Percentiles rank a stretch among this genome's conserved stretches.
These are phyloP conservation scores for Chelidonichthys spinosus DNA, from an alignment of 2,797 vertebrate genomes.

Conservation along the genomic window DNA sequence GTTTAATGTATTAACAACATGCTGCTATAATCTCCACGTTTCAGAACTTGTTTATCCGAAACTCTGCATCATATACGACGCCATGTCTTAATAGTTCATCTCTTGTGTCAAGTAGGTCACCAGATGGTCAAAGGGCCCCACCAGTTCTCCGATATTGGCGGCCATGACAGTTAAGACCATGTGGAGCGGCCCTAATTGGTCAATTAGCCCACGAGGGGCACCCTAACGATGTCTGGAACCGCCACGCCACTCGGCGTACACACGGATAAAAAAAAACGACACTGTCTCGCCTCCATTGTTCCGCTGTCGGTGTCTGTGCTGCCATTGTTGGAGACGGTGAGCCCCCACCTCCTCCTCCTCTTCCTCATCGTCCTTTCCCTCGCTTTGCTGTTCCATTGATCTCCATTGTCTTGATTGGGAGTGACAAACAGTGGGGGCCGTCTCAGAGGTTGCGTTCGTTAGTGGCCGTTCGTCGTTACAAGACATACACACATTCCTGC, in stretches of 20 bases:
- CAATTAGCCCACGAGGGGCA: slow-evolving; percentile 55
- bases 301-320: slow-evolving; percentile 40
- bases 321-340: slow-evolving; percentile 53
- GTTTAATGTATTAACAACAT: background rate
- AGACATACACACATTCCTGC: slow-evolving; percentile 51
- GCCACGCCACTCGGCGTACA: slow-evolving; percentile 30
- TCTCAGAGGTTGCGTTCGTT: slow-evolving; percentile 76
- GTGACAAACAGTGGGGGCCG: slow-evolving; percentile 70
- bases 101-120: slow-evolving; percentile 62
- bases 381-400: slow-evolving; percentile 66
- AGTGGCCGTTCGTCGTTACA: slow-evolving; percentile 49
- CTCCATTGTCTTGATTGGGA: slow-evolving; percentile 74
- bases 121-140: slow-evolving; percentile 62
- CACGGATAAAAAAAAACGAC: slow-evolving; percentile 53
- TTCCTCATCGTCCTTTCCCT: slow-evolving; percentile 38
- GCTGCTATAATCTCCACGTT: background rate
- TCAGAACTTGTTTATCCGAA: background rate
- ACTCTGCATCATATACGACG: background rate
- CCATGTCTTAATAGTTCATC: slow-evolving; percentile 7
- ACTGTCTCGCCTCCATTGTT: slow-evolving; percentile 69
- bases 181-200: slow-evolving; percentile 71
- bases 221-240: slow-evolving; percentile 42
- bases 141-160: slow-evolving; percentile 32
- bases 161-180: slow-evolving; percentile 68
- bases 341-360: slow-evolving; percentile 16